Percentiles rank a stretch among this genome's conserved stretches.
phyloP scores from a whole-genome alignment of 30 jellyfish, hydroid and myxozoan species.

The Hydra vulgaris region DNA sequence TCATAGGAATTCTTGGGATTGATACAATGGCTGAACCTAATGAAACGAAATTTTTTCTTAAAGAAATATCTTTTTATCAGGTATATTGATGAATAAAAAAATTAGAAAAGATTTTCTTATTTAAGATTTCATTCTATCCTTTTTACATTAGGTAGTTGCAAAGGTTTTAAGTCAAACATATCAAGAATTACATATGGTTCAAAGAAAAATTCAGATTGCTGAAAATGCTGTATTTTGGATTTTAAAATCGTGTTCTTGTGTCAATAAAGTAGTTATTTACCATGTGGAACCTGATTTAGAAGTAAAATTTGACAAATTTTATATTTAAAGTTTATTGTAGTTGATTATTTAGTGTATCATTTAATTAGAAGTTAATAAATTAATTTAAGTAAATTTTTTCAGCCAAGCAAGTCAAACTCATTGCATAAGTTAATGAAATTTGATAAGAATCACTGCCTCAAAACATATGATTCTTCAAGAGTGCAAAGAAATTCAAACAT shows the following conservation, averaged over 20 bases:
- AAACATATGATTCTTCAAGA: not conserved
- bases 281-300: constrained; percentile 84
- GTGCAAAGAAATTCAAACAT: not conserved
- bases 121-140: too few relatives aligned
- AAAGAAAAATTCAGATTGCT: constrained; percentile 70
- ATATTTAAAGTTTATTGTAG: not conserved
- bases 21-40: constrained; percentile 96
- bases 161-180: constrained; percentile 77
- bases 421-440: not conserved
- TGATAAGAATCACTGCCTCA: not conserved
- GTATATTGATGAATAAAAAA: constrained; percentile 29
- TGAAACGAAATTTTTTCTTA: constrained; percentile 75
- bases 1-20: constrained; percentile 71
- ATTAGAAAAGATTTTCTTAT: not conserved
- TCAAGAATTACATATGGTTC: constrained; percentile 65
- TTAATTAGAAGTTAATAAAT: not conserved
- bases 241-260: constrained; percentile 69
- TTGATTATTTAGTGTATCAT: not conserved
- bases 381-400: not conserved
- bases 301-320: constrained; percentile 19
- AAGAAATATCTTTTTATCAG: constrained; percentile 93
- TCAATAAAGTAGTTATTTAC: constrained; percentile 68
- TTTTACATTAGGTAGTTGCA: constrained; percentile 65
- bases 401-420: not conserved
- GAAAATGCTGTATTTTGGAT: constrained; percentile 98